Conservation (phyloP, 2,888 invertebrate genomes). For the Syritta pipiens region DNA sequence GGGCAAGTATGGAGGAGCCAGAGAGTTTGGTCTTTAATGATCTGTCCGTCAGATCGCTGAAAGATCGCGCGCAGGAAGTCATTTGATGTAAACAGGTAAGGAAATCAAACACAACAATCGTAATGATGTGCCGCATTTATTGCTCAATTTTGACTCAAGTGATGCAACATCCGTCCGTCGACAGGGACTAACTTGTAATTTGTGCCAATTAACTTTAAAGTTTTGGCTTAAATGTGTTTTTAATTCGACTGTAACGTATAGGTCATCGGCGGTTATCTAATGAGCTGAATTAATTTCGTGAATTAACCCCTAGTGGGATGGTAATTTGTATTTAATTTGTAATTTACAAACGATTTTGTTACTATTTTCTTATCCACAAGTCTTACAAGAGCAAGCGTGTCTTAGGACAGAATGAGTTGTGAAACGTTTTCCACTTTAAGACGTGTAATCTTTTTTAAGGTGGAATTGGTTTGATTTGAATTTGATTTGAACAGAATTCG, state of each 20-base stretch:
- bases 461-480: slow-evolving; percentile 43
- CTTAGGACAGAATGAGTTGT: not conserved
- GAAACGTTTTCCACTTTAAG: slow-evolving; percentile 48
- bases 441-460: slow-evolving; percentile 18
- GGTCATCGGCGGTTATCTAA: slow-evolving; percentile 66
- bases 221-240: slow-evolving; percentile 67
- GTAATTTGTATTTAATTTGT: slow-evolving; percentile 66
- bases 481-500: too few relatives aligned
- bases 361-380: slow-evolving; percentile 2
- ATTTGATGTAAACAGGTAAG: slow-evolving; percentile 60
- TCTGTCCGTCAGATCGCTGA: slow-evolving; percentile 42
- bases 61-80: slow-evolving; percentile 67
- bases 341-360: slow-evolving; percentile 47
- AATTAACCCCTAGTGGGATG: slow-evolving; percentile 54
- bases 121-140: slow-evolving; percentile 66
- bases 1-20: not conserved
- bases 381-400: not conserved
- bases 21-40: slow-evolving; percentile 61
- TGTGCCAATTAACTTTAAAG: slow-evolving; percentile 63
- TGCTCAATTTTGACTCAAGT: slow-evolving; percentile 63
- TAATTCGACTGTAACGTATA: slow-evolving; percentile 66
- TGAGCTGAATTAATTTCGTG: slow-evolving; percentile 63
- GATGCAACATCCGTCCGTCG: slow-evolving; percentile 66
- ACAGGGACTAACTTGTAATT: slow-evolving; percentile 57
- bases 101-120: slow-evolving; percentile 65